Conservation (phyloP, 2,888 invertebrate species). For the Hymenopus coronatus region DNA sequence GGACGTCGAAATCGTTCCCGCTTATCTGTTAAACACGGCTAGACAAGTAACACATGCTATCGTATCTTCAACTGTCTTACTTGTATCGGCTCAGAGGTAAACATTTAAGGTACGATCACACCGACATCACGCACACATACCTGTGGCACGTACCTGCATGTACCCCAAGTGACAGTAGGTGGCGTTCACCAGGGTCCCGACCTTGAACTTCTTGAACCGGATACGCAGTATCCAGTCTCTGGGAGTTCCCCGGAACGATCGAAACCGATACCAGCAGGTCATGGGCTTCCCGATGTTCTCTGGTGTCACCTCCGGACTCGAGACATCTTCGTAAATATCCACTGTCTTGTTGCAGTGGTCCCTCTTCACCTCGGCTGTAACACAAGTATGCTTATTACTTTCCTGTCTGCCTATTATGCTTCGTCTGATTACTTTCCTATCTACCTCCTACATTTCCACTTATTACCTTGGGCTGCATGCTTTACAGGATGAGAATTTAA, state of each 20-base stretch:
- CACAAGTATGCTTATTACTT: slow-evolving; percentile 20
- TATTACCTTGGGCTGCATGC: no score
- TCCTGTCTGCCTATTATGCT: no score
- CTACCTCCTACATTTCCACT: no score
- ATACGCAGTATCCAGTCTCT: slow-evolving; percentile 88
- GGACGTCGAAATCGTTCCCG: no score
- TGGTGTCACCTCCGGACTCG: slow-evolving; percentile 79
- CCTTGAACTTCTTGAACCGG: slow-evolving; percentile 90
- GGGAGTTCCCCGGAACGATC: slow-evolving; percentile 81
- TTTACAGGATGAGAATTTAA: no score
- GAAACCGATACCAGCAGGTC: slow-evolving; percentile 87
- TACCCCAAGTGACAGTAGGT: slow-evolving; percentile 86
- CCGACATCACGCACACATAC: not conserved
- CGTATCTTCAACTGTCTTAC: no score
- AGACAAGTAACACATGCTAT: no score
- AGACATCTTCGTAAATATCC: slow-evolving; percentile 88
- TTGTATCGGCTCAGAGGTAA: no score
- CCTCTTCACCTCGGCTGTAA: slow-evolving; percentile 63
- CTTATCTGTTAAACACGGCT: no score
- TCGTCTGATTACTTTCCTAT: no score
- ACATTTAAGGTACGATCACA: not conserved
- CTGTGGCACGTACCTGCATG: slow-evolving; percentile 66
- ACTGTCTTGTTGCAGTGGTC: slow-evolving; percentile 94
- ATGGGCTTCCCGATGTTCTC: slow-evolving; percentile 81
- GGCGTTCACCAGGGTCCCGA: slow-evolving; percentile 80